These are phyloP conservation scores for Leptarthrus brevirostris DNA, from an alignment of 2,888 invertebrate species.

Conservation along the genomic window DNA sequence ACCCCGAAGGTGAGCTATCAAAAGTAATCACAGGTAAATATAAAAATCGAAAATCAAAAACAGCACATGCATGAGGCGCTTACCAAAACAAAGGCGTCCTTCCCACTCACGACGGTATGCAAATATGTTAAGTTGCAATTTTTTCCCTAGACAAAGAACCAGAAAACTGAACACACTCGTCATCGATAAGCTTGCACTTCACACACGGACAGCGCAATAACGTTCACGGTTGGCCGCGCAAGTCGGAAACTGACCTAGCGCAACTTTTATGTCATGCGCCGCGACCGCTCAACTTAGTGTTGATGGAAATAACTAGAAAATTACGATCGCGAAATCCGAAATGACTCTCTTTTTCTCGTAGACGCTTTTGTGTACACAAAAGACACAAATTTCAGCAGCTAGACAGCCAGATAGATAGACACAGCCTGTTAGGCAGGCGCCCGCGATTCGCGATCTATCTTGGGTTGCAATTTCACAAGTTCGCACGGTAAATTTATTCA, in stretches of 20 bases:
- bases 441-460: background rate
- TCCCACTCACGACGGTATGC: constrained; percentile 20
- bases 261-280: constrained; percentile 44
- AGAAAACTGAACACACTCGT: constrained; percentile 29
- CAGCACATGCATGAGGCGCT: constrained; percentile 2
- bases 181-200: constrained; percentile 31
- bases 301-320: constrained; percentile 1
- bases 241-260: constrained; percentile 45
- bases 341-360: constrained; percentile 11
- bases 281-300: background rate
- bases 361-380: background rate
- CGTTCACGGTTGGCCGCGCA: constrained; percentile 22
- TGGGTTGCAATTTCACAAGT: background rate
- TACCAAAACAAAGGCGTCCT: constrained; percentile 8
- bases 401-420: too few species aligned
- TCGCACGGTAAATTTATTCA: background rate
- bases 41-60: constrained; percentile 10
- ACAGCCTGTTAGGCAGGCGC: background rate
- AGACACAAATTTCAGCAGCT: too few species aligned
- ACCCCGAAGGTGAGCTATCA: background rate
- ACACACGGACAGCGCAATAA: constrained; percentile 12
- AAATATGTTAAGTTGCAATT: constrained; percentile 27
- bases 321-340: constrained; percentile 5
- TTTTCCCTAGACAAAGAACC: constrained; percentile 25
- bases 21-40: background rate